Percentiles rank a stretch among this genome's conserved stretches.
phyloP scores from a whole-genome alignment of 1,140 invertebrate genomes.

The Zaprionus nigranus region DNA sequence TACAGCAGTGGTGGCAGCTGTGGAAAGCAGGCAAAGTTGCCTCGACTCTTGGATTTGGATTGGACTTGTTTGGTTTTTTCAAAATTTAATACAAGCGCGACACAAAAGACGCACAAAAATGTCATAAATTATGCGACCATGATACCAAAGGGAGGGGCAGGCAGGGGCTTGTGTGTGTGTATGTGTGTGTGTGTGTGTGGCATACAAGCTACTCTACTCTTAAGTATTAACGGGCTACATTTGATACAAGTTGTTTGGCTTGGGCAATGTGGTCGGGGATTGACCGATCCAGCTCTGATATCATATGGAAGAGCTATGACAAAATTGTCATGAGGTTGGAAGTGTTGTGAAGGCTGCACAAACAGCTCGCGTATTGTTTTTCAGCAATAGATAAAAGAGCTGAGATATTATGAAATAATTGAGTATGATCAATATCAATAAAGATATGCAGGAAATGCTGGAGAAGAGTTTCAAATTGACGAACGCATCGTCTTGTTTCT shows the following conservation, averaged over 20 bases:
- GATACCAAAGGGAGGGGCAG: conserved; percentile 67
- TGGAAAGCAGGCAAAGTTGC: conserved; percentile 8
- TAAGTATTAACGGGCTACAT: conserved; percentile 48
- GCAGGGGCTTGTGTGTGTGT: conserved; percentile 39
- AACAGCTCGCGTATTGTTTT: background rate
- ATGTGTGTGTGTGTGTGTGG: background rate
- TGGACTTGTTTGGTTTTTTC: conserved; percentile 56
- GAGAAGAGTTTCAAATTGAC: background rate
- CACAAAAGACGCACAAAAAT: conserved; percentile 83
- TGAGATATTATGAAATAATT: background rate
- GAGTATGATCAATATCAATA: background rate
- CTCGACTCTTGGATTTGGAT: conserved; percentile 39
- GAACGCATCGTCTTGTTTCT: background rate
- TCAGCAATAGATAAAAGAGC: background rate
- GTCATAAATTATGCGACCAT: conserved; percentile 83
- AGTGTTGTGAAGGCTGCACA: background rate
- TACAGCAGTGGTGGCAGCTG: background rate
- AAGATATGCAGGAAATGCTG: background rate
- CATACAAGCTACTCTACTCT: conserved; percentile 22
- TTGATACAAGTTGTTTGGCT: conserved; percentile 55
- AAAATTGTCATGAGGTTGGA: background rate
- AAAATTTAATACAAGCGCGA: conserved; percentile 81
- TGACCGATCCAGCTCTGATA: conserved; percentile 13
- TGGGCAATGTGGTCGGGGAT: background rate
- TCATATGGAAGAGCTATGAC: conserved; percentile 28